These are phyloP conservation scores for Phallusia fumigata DNA, from an alignment of 23 tunicate genomes.

Conservation along the genomic window DNA sequence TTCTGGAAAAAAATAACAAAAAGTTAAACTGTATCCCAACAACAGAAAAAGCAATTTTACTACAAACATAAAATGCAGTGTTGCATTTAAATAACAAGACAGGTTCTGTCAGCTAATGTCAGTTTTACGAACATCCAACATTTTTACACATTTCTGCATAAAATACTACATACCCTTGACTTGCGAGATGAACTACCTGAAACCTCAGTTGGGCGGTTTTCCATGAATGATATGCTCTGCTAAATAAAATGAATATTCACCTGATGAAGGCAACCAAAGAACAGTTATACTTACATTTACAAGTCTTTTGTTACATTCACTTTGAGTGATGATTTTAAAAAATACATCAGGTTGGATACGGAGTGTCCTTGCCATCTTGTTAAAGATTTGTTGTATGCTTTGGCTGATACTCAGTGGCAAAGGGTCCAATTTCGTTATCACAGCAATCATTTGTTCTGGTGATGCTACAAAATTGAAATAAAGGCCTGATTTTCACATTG, in stretches of 20 bases:
- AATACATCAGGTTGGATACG: conserved; percentile 1
- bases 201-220: background rate
- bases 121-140: too few species aligned
- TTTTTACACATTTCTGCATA: too few species aligned
- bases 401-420: conserved; percentile 22
- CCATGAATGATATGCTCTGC: conserved; percentile 2
- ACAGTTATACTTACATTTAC: background rate
- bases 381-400: conserved; percentile 34
- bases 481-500: background rate
- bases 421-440: conserved; percentile 58
- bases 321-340: conserved; percentile 16
- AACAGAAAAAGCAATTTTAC: too few species aligned
- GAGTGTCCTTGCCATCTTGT: conserved; percentile 29
- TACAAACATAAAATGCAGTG: too few species aligned
- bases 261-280: background rate
- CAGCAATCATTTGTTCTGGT: conserved; percentile 29
- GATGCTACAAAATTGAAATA: conserved; percentile 23
- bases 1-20: background rate
- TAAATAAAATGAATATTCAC: background rate
- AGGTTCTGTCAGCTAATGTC: too few species aligned
- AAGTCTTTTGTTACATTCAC: conserved; percentile 20
- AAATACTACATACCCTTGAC: too few species aligned
- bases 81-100: too few species aligned
- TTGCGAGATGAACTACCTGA: background rate
- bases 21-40: too few species aligned